Evolutionary conservation across 2,113 vertebrate genomes (phyloP), one percentile per base, ranked within the genome.

Genomic region (Coptodon bakossiorum): DNA sequence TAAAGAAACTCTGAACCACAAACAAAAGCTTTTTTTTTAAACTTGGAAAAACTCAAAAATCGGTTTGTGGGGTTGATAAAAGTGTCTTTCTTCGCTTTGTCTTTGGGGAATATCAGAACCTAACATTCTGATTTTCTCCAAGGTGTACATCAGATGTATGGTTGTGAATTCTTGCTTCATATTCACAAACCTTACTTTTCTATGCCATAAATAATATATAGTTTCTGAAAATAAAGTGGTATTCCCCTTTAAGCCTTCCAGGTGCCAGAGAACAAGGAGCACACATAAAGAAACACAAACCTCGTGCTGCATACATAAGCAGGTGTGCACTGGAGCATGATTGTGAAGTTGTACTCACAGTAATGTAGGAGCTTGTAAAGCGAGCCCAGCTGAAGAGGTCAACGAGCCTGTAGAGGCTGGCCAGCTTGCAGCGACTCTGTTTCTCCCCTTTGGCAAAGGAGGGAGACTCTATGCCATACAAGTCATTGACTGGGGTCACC

Each of bases 321-420:
- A 92, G 87, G 86, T 79, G 85, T 92, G 92, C 84, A 86, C 9
- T 16, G 83, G 36, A 91, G 89, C 80, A 14, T 57, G 83, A 53
- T 61, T 45, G 31, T 82, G 86, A 81, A 71, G 91, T 63, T 82
- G 79, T 87, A 97, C 98, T 98, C 95, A 99, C 98, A 54, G 98
- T 98, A 91, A 98, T 97, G 86, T 98, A 98, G 56, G 97, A 96
- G 90, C 97, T 98, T 94, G 97, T 96, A 94, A 98, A 95, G 90
- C 97, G 97, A 89, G 97, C 97, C 98, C 98, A 99, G 92, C 97
- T 97, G 86, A 98, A 98, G 88, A 99, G 96, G 93, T 99, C 98
- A 80, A 96, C 94, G 11, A 99, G 92, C 82, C 98, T 96, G 89
- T 99, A 98, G 78, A 99, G 96, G 90, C 97, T 97, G 83, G 98